Evolutionary conservation across 2,888 invertebrate genomes (phyloP).

Genomic region (Meiosimyza decipiens): DNA sequence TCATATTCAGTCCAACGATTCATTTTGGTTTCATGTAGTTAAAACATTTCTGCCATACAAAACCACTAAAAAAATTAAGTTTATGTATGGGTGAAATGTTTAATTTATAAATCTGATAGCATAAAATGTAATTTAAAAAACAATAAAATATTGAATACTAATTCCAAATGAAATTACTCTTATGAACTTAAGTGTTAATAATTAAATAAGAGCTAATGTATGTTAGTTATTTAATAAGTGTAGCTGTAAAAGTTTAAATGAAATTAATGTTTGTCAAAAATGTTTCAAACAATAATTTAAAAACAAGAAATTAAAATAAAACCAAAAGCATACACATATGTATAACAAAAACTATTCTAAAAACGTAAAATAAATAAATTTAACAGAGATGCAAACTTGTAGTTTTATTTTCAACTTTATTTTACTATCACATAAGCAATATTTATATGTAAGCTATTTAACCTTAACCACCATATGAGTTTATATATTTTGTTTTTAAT

Average conservation of each 20-base stretch:
- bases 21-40: constrained; percentile 53
- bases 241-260: neutral
- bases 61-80: neutral
- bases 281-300: constrained; percentile 19
- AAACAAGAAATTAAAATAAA: constrained; percentile 6
- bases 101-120: neutral
- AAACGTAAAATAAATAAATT: too few relatives aligned
- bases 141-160: neutral
- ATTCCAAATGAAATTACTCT: constrained; percentile 27
- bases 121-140: neutral
- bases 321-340: neutral
- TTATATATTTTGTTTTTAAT: too few relatives aligned
- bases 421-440: too few relatives aligned
- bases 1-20: constrained; percentile 47
- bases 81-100: neutral
- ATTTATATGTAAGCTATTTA: too few relatives aligned
- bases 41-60: constrained; percentile 15
- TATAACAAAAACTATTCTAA: too few relatives aligned
- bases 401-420: too few relatives aligned
- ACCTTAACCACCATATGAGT: too few relatives aligned
- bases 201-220: constrained; percentile 20
- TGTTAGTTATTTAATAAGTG: constrained; percentile 18
- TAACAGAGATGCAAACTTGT: too few relatives aligned
- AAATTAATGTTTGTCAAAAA: constrained; percentile 4
- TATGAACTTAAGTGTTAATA: constrained; percentile 28